These are phyloP conservation scores for Miichthys miiuy DNA, from an alignment of 2,797 vertebrate genomes.

Conservation along the genomic window DNA sequence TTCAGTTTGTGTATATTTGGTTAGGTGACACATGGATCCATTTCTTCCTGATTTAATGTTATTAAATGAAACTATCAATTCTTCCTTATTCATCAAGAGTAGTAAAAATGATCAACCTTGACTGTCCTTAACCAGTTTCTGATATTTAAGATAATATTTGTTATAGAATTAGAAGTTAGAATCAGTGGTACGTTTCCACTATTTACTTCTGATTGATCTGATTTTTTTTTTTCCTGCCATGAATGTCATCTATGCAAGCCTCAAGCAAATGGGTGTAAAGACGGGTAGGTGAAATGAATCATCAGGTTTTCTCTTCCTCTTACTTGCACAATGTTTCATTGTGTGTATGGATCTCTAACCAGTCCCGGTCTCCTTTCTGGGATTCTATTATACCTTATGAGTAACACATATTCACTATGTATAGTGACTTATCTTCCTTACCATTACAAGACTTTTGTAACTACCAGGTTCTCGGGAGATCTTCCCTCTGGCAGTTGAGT, in stretches of 20 bases:
- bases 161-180: not conserved
- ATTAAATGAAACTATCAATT: not conserved
- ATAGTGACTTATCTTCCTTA: not conserved
- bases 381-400: no score
- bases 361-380: not conserved
- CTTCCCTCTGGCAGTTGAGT: not conserved
- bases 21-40: not conserved
- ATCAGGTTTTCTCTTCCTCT: slow-evolving; percentile 22
- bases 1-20: not conserved
- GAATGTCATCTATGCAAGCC: not conserved
- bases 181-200: not conserved
- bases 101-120: not conserved
- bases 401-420: no score
- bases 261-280: slow-evolving; percentile 13
- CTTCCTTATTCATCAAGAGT: not conserved
- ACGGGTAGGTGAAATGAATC: slow-evolving; percentile 23
- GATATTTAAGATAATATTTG: not conserved
- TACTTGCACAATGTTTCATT: slow-evolving; percentile 42
- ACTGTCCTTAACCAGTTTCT: not conserved
- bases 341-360: not conserved
- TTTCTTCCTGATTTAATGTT: slow-evolving; percentile 8
- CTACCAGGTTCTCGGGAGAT: not conserved
- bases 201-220: not conserved
- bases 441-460: not conserved
- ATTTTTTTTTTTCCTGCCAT: not conserved